Evolutionary conservation across 1,140 invertebrate species (phyloP).

Genomic region (Choristoneura fumiferana): DNA sequence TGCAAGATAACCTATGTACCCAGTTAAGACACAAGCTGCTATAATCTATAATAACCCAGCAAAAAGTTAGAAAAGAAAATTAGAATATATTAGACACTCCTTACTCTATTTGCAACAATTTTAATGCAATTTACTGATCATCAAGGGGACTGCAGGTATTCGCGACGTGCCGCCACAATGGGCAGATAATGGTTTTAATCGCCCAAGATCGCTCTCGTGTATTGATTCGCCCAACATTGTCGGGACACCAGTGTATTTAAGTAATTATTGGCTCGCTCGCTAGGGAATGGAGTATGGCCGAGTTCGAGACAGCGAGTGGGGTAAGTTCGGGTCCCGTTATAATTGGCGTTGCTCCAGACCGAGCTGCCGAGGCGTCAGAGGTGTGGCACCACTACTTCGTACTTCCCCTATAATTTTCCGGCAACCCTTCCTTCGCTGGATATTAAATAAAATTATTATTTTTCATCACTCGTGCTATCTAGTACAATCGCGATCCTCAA

Average conservation of each 20-base stretch:
- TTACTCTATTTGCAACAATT: too few species aligned
- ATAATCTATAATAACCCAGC: too few species aligned
- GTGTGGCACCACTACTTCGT: slow-evolving; percentile 26
- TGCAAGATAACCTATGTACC: too few species aligned
- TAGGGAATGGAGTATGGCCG: slow-evolving; percentile 30
- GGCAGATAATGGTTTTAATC: slow-evolving; percentile 22
- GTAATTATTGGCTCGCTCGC: slow-evolving; percentile 39
- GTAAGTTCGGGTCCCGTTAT: slow-evolving; percentile 44
- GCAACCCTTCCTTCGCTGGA: slow-evolving; percentile 43
- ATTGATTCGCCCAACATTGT: slow-evolving; percentile 37
- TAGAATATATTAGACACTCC: too few species aligned
- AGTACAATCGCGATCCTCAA: background rate
- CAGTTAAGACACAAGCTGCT: too few species aligned
- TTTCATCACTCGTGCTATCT: slow-evolving; percentile 24
- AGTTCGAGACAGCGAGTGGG: slow-evolving; percentile 20
- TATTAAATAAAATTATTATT: slow-evolving; percentile 45
- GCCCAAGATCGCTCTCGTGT: slow-evolving; percentile 23
- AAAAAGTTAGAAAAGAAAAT: too few species aligned
- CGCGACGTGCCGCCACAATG: slow-evolving; percentile 31
- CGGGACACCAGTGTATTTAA: slow-evolving; percentile 39
- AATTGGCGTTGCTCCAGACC: slow-evolving; percentile 37
- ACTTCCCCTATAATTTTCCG: slow-evolving; percentile 46
- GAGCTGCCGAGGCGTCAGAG: slow-evolving; percentile 42
- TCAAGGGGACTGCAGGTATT: background rate
- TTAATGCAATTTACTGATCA: too few species aligned